phyloP scores from a whole-genome alignment of 2,797 vertebrate genomes.

The Phrynocephalus guinanensis region DNA sequence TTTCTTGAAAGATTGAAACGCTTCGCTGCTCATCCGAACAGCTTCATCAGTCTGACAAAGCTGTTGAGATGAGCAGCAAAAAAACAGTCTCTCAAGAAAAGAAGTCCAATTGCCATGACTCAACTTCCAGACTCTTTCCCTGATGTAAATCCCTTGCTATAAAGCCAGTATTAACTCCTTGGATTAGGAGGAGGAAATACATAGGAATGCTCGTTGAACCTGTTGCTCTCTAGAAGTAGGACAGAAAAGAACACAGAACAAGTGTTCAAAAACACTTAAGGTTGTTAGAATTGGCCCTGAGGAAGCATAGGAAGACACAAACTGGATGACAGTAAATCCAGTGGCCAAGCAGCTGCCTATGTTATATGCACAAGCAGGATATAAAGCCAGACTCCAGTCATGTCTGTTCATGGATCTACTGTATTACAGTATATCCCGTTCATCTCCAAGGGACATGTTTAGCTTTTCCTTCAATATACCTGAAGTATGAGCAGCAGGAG shows the following conservation, averaged over 20 bases:
- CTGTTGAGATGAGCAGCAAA: no score
- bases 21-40: no score
- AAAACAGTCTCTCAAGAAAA: no score
- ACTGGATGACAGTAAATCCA: neutral
- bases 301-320: neutral
- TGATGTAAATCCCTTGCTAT: neutral
- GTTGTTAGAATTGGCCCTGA: neutral
- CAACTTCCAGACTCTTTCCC: neutral
- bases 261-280: neutral
- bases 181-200: neutral
- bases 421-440: neutral
- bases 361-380: no score
- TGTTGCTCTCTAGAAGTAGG: neutral
- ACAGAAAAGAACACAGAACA: neutral
- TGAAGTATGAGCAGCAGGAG: neutral
- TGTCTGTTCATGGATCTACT: no score
- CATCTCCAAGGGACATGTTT: neutral
- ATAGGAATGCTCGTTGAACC: neutral
- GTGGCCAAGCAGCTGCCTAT: neutral
- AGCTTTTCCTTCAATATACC: neutral
- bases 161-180: neutral
- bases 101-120: no score
- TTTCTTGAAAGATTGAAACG: no score
- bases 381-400: no score
- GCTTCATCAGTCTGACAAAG: no score